These are phyloP conservation scores for Lynx canadensis DNA, from an alignment of 2,113 vertebrate species.

Conservation along the genomic window DNA sequence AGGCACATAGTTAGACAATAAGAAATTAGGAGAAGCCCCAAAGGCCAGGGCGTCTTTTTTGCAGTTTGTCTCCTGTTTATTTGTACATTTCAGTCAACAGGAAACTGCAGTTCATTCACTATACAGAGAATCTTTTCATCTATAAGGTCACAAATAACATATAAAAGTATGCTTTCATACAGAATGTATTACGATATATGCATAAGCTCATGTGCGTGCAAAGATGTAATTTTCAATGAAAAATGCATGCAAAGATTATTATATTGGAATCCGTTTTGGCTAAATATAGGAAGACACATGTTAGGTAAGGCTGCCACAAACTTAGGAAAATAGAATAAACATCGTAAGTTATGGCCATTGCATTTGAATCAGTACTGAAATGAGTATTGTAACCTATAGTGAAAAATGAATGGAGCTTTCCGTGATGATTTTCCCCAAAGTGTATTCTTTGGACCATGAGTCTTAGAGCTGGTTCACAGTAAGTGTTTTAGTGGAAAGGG, in stretches of 20 bases:
- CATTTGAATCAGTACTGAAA: background rate
- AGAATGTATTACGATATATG: background rate
- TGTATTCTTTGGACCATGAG: background rate
- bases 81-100: slow-evolving; percentile 13
- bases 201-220: background rate
- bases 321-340: background rate
- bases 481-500: background rate
- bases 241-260: background rate
- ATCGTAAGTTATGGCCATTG: background rate
- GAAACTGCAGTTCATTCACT: slow-evolving; percentile 28
- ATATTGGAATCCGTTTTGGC: background rate
- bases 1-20: background rate
- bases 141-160: background rate
- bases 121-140: background rate
- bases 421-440: background rate
- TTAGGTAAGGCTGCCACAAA: background rate
- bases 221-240: background rate
- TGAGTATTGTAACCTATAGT: background rate
- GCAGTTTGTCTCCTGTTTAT: background rate
- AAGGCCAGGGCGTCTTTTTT: background rate
- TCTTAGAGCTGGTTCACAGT: background rate
- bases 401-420: background rate
- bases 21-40: background rate
- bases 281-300: background rate
- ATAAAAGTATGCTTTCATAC: background rate